Conservation (phyloP, 2,888 invertebrate genomes). For the Lycocerus yunnanus region DNA sequence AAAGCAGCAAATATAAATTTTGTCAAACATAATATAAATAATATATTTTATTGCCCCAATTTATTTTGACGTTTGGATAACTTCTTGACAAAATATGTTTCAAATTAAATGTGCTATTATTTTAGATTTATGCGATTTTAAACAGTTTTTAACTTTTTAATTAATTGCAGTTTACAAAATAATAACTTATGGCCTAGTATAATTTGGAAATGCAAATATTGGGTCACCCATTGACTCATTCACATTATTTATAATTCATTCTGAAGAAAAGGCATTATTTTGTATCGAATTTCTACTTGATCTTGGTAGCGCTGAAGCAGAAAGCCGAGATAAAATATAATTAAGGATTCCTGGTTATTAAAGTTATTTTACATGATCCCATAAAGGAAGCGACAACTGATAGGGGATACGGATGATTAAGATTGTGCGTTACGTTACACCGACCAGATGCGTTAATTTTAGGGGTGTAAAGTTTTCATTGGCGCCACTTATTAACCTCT, state of each 20-base stretch:
- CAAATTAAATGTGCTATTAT: slow-evolving; percentile 27
- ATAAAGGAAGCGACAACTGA: slow-evolving; percentile 6
- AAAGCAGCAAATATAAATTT: neutral
- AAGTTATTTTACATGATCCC: neutral
- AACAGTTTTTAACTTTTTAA: slow-evolving; percentile 26
- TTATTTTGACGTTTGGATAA: neutral
- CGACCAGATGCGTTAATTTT: slow-evolving; percentile 16
- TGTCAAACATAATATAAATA: neutral
- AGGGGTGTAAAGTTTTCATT: slow-evolving; percentile 18
- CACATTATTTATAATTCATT: too few species aligned
- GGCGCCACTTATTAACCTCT: slow-evolving; percentile 31
- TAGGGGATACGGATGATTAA: slow-evolving; percentile 37
- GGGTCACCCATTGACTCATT: neutral
- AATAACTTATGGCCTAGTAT: slow-evolving; percentile 17
- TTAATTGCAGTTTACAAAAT: slow-evolving; percentile 31
- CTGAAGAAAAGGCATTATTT: neutral
- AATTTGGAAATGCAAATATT: neutral
- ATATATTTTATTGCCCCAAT: neutral
- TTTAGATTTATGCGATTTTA: slow-evolving; percentile 35
- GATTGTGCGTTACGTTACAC: slow-evolving; percentile 17
- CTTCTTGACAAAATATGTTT: slow-evolving; percentile 29
- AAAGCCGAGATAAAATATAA: neutral
- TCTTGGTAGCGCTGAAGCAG: neutral
- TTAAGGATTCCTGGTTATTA: slow-evolving; percentile 6
- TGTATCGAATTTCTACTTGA: neutral